Evolutionary conservation across 2,797 vertebrate species (phyloP), one percentile per base, ranked within the genome.

Genomic region (Bufotes viridis): DNA sequence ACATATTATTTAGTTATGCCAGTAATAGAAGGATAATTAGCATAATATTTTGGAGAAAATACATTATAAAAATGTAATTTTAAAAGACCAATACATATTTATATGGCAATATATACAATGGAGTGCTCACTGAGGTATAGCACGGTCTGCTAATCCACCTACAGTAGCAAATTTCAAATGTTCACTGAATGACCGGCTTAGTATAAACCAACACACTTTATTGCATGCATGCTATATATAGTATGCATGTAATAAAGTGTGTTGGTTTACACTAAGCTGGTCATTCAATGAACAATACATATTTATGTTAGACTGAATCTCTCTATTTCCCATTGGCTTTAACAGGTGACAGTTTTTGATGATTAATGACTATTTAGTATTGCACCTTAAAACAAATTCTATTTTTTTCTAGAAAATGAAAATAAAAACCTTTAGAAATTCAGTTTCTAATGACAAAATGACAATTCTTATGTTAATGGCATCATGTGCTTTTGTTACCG

Each of bases 401-500:
- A 61, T 61, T 81, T 81, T 34, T 75, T 51, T 61, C 34, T 17
- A 13, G 22, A 24, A 63, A 53, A 81, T 49, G 57, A 61, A 87
- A 72, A 61, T 72, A 78, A 79, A 70, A 86, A 80, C 18, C 78
- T 81, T 81, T 87, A 61, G 78, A 81, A 82, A 87, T 75, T 18
- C 51, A 70, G 61, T 80, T 86, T n/a, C 51, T 81, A 75, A 81
- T 75, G 79, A 75, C 67, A 87, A 63, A 87, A 24, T 1, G 20
- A 81, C 86, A 87, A 26, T 34, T 10, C 57, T 74, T 87, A 82
- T 87, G 67, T 42, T 82, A 75, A 82, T 81, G 22, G 69, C 55
- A 63, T 75, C 67, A 81, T 87, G 79, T 81, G 78, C 79, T 81
- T 63, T 80, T 81, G 58, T 87, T 87, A 87, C 57, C 61, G 63